Conservation (phyloP, 2,113 vertebrate species). For the Rhombomys opimus region DNA sequence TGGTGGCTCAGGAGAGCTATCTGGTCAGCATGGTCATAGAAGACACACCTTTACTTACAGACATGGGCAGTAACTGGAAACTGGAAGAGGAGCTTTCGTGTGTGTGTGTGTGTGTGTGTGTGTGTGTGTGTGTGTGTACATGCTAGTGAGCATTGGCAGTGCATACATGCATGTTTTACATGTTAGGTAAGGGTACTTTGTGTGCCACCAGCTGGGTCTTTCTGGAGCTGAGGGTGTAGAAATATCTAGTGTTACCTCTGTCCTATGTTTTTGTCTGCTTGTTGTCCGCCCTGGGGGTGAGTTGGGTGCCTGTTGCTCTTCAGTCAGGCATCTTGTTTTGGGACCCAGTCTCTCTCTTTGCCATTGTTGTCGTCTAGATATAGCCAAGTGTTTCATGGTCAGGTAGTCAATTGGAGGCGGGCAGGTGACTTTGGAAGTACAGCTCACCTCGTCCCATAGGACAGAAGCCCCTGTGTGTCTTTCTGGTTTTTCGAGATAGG, state of each 20-base stretch:
- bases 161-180: not conserved
- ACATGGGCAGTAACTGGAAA: not conserved
- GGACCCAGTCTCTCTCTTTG: not conserved
- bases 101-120: not conserved
- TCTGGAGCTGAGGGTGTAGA: not conserved
- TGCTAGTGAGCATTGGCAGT: not conserved
- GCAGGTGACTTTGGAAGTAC: not conserved
- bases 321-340: not conserved
- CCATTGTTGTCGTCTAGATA: not conserved
- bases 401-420: not conserved
- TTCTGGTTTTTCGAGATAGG: not conserved
- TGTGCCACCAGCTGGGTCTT: not conserved
- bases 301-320: not conserved
- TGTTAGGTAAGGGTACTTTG: not conserved
- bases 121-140: not conserved
- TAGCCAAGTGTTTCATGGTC: not conserved
- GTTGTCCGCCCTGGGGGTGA: not conserved
- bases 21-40: not conserved
- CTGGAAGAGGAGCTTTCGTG: not conserved
- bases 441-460: not conserved
- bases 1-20: not conserved
- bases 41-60: not conserved
- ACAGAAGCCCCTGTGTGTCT: not conserved
- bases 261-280: not conserved
- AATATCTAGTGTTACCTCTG: not conserved